These are phyloP conservation scores for Hydrozoanthus tunicans DNA, from an alignment of 64 coral and sea anemone species.

Conservation along the genomic window DNA sequence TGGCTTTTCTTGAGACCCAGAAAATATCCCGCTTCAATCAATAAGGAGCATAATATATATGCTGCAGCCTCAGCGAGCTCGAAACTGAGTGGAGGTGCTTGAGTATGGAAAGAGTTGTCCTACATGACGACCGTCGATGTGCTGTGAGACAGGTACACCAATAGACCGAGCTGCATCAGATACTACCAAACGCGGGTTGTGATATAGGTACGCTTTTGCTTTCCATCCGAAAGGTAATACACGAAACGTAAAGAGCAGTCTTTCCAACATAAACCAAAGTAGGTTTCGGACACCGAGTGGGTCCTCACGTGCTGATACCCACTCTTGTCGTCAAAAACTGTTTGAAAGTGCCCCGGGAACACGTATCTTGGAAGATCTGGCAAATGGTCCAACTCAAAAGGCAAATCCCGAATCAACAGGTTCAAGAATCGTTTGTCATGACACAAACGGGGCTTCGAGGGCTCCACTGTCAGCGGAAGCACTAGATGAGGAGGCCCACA, in stretches of 20 bases:
- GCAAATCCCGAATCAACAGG: conserved; percentile 41
- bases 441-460: conserved; percentile 17
- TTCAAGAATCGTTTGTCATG: conserved; percentile 43
- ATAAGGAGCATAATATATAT: no score
- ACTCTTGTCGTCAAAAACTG: neutral
- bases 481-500: neutral
- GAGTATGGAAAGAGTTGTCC: no score
- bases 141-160: no score
- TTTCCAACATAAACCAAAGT: neutral
- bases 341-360: neutral
- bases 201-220: conserved; percentile 13
- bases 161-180: no score
- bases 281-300: neutral
- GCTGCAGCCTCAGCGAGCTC: no score
- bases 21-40: no score
- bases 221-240: neutral
- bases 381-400: conserved; percentile 24
- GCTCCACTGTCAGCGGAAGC: conserved; percentile 18
- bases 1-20: no score
- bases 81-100: no score
- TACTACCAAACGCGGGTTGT: neutral
- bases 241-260: neutral
- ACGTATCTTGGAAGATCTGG: neutral
- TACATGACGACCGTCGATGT: no score
- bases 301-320: neutral